These are phyloP conservation scores for Ischnura elegans DNA, from an alignment of 2,888 invertebrate species.

Conservation along the genomic window DNA sequence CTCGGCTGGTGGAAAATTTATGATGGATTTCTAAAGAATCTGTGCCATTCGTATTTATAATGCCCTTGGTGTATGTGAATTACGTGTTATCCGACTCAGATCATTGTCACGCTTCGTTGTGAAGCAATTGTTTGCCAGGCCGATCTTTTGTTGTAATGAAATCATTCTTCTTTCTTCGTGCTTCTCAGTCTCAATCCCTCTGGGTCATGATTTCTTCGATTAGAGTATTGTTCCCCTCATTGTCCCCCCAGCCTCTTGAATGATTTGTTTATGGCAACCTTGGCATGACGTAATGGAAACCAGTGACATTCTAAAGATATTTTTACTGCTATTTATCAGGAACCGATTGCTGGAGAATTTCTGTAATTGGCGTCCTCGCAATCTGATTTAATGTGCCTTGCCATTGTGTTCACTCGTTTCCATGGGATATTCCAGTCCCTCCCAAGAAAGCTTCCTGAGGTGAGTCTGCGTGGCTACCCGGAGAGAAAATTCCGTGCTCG, in stretches of 20 bases:
- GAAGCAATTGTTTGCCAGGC: background rate
- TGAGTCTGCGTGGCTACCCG: background rate
- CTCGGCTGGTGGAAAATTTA: background rate
- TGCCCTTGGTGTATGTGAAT: background rate
- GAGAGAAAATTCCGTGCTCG: slow-evolving; percentile 35
- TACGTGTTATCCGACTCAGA: background rate
- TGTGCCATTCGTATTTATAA: background rate
- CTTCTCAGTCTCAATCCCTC: background rate
- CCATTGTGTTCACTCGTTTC: background rate
- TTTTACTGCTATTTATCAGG: background rate
- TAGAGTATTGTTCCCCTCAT: background rate
- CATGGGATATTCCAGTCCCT: background rate
- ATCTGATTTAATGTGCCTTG: slow-evolving; percentile 11
- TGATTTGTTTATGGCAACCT: background rate
- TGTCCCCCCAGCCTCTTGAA: background rate
- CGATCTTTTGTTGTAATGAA: background rate
- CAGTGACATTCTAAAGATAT: background rate
- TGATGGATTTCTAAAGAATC: background rate
- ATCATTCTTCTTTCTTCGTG: background rate
- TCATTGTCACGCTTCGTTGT: background rate
- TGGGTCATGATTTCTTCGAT: background rate
- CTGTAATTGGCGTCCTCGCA: background rate
- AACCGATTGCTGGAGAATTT: background rate
- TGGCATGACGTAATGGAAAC: background rate
- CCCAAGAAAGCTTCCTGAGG: background rate